Percentiles rank a stretch among this genome's conserved stretches.
Conservation (phyloP, 37 sponge, comb jelly and placozoan genomes). For the Ephydatia muelleri region DNA sequence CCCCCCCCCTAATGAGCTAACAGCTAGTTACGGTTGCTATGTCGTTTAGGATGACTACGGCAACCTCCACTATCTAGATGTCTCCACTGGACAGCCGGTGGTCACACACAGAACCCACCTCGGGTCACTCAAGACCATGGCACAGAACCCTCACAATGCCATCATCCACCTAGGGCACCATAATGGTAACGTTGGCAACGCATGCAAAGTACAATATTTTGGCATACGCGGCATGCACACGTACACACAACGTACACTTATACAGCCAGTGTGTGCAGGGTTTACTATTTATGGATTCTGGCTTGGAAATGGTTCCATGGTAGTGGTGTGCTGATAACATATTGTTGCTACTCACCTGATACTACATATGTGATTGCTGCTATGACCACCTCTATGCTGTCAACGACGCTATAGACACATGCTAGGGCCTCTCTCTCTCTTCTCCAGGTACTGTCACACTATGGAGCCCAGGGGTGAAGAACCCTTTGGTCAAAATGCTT, state of each 20-base stretch:
- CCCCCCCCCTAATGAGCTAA: background rate
- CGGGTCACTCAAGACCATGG: constrained; percentile 71
- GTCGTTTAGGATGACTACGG: constrained; percentile 76
- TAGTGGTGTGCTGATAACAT: no score
- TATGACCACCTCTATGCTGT: no score
- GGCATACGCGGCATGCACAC: background rate
- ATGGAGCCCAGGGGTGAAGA: constrained; percentile 89
- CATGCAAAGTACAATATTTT: background rate
- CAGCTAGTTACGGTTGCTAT: background rate
- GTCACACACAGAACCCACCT: constrained; percentile 65
- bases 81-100: constrained; percentile 81
- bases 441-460: constrained; percentile 84
- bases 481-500: constrained; percentile 92
- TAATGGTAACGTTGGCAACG: constrained; percentile 61
- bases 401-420: no score
- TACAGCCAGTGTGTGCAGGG: no score
- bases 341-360: background rate
- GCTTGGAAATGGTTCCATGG: no score
- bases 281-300: no score
- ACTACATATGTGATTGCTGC: no score
- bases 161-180: constrained; percentile 89
- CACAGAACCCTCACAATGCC: constrained; percentile 95
- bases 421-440: background rate
- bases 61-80: constrained; percentile 81
- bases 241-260: background rate